These are phyloP conservation scores for Vesta saturnalis DNA, from an alignment of 2,888 invertebrate species.

Conservation along the genomic window DNA sequence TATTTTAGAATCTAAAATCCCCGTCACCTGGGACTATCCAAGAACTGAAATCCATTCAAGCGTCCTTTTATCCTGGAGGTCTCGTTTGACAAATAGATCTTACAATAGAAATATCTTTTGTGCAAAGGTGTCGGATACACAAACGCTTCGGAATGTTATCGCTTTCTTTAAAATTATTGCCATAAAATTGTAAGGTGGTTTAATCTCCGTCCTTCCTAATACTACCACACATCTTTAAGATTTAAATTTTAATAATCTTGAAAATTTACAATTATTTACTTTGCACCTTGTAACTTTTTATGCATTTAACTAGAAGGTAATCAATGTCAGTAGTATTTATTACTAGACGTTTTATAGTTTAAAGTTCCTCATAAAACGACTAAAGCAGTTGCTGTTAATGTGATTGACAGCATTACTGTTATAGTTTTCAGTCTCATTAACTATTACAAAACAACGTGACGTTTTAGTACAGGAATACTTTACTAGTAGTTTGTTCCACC, in stretches of 20 bases:
- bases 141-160: slow-evolving; percentile 48
- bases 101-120: slow-evolving; percentile 53
- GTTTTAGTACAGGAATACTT: no score
- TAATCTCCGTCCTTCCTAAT: slow-evolving; percentile 26
- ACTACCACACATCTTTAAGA: background rate
- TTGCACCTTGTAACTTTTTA: background rate
- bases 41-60: slow-evolving; percentile 45
- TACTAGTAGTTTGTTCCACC: no score
- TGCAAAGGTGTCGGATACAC: slow-evolving; percentile 52
- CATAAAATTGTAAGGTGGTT: slow-evolving; percentile 46
- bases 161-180: slow-evolving; percentile 48
- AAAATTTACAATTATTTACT: background rate
- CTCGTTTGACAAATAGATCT: slow-evolving; percentile 54
- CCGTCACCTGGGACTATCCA: slow-evolving; percentile 50
- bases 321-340: slow-evolving; percentile 25
- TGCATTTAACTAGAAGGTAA: slow-evolving; percentile 16
- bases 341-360: slow-evolving; percentile 7
- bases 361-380: slow-evolving; percentile 4
- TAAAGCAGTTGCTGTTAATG: slow-evolving; percentile 11
- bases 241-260: no score
- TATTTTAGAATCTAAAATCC: slow-evolving; percentile 47
- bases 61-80: slow-evolving; percentile 48
- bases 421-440: slow-evolving; percentile 15
- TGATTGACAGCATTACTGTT: slow-evolving; percentile 15
- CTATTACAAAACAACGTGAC: slow-evolving; percentile 8